Evolutionary conservation across 2,797 vertebrate species (phyloP).

Genomic region (Clarias laeviceps): DNA sequence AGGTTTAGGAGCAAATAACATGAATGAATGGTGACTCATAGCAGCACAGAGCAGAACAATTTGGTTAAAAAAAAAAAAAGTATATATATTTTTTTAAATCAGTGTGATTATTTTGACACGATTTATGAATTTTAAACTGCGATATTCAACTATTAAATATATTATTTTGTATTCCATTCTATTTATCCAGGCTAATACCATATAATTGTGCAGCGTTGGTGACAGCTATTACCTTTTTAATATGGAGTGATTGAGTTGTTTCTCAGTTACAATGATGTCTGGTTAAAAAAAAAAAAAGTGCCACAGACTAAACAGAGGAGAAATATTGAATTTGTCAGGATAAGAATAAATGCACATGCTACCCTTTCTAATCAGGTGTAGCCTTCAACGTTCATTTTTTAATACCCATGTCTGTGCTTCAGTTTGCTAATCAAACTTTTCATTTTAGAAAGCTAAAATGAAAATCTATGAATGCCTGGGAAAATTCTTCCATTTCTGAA

Average conservation of each 20-base stretch:
- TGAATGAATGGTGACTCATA: not conserved
- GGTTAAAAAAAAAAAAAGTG: not conserved
- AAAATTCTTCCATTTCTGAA: not conserved
- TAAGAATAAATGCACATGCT: not conserved
- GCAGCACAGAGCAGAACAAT: too few relatives aligned
- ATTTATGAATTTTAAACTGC: too few relatives aligned
- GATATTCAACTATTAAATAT: too few relatives aligned
- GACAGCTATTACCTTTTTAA: not conserved
- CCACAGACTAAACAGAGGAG: not conserved
- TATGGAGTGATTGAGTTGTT: not conserved
- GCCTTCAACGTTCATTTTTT: not conserved
- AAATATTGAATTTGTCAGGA: not conserved
- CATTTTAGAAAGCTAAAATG: not conserved
- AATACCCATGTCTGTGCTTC: not conserved
- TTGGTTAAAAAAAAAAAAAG: too few relatives aligned
- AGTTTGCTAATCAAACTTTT: not conserved
- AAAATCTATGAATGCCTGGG: not conserved
- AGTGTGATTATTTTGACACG: too few relatives aligned
- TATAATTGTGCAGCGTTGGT: too few relatives aligned
- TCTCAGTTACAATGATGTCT: not conserved
- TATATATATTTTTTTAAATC: too few relatives aligned
- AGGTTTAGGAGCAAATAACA: not conserved
- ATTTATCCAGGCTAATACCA: too few relatives aligned
- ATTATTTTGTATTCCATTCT: too few relatives aligned
- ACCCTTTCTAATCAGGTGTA: not conserved